Percentiles rank a stretch among this genome's conserved stretches.
phyloP scores from a whole-genome alignment of 2,888 invertebrate species.

The Strigamia maritima region DNA sequence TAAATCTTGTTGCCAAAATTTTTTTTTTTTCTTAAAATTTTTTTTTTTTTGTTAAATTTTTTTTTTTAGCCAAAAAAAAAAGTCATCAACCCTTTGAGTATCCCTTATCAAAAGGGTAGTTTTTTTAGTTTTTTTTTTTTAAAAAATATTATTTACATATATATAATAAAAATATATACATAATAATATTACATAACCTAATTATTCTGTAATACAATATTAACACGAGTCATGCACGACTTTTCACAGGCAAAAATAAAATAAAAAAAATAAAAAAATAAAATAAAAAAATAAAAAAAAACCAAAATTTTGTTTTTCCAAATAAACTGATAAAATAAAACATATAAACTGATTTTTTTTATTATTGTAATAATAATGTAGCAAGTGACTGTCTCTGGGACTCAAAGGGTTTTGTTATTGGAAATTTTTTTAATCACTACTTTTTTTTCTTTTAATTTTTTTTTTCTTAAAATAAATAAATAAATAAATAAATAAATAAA shows the following conservation, averaged over 20 bases:
- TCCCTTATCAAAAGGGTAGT: conserved; percentile 29
- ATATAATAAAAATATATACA: not conserved
- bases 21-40: not conserved
- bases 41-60: not conserved
- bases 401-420: conserved; percentile 39
- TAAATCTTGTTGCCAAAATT: conserved; percentile 23
- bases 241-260: not conserved
- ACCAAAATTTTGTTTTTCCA: not conserved
- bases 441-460: conserved; percentile 6
- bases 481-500: not conserved
- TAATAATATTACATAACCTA: not conserved
- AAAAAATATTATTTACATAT: not conserved
- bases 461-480: not conserved
- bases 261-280: not conserved
- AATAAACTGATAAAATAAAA: conserved; percentile 6
- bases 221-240: conserved; percentile 34
- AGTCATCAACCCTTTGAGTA: conserved; percentile 39
- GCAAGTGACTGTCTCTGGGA: conserved; percentile 39
- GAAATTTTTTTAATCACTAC: not conserved
- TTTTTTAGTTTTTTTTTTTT: conserved; percentile 1
- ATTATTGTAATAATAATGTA: conserved; percentile 21
- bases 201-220: conserved; percentile 21
- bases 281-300: not conserved
- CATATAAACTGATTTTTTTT: not conserved
- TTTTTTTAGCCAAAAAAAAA: too few species aligned